phyloP scores from a whole-genome alignment of 2,888 invertebrate genomes.

The Chrysolina americana region DNA sequence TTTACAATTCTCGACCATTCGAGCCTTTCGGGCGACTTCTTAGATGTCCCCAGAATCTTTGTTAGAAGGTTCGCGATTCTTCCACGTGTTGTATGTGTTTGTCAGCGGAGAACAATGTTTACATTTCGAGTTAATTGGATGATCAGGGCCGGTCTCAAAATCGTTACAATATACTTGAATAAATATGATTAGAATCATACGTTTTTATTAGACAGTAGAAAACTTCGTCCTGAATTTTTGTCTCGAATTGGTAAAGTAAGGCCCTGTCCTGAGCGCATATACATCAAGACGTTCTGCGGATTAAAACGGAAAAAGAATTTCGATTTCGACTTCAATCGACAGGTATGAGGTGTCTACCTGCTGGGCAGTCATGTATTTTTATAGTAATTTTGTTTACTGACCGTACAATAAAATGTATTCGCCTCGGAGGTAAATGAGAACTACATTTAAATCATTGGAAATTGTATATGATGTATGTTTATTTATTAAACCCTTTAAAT shows the following conservation, averaged over 20 bases:
- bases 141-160: no score
- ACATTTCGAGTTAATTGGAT: no score
- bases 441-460: not conserved
- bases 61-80: no score
- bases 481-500: not conserved
- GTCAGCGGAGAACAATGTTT: no score
- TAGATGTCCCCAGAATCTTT: no score
- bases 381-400: not conserved
- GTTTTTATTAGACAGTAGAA: not conserved
- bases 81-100: no score
- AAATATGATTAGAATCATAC: not conserved
- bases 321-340: conserved; percentile 1
- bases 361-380: not conserved
- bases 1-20: no score
- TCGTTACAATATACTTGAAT: no score
- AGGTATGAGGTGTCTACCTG: conserved; percentile 8
- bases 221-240: not conserved
- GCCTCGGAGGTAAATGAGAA: not conserved
- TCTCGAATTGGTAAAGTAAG: not conserved
- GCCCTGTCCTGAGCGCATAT: conserved; percentile 1
- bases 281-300: conserved; percentile 2
- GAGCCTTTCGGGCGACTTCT: no score
- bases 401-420: conserved; percentile 1
- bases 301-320: conserved; percentile 1
- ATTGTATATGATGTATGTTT: not conserved